Conservation (phyloP, 2,797 vertebrate genomes). For the Simalia tracyae region DNA sequence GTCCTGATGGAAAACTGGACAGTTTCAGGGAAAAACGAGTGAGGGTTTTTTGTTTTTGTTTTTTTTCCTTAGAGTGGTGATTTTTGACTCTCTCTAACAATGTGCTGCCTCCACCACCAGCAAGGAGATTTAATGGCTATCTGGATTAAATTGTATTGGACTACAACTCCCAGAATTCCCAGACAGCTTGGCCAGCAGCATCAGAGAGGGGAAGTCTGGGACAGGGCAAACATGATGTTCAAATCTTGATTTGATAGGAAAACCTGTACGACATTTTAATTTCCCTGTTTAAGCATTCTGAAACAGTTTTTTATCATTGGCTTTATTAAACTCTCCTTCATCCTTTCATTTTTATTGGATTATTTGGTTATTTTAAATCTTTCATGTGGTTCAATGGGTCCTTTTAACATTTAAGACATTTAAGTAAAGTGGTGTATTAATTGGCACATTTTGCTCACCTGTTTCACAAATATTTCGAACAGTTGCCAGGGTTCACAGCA, state of each 20-base stretch:
- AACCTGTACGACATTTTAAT: not conserved
- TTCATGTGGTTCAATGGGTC: not conserved
- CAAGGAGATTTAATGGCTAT: not conserved
- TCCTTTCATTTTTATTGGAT: not conserved
- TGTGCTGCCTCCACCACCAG: not conserved
- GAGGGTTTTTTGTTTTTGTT: not conserved
- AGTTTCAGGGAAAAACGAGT: not conserved
- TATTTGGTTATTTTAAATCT: not conserved
- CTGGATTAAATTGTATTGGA: not conserved
- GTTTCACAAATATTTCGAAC: not conserved
- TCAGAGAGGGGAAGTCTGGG: not conserved
- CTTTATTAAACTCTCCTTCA: not conserved
- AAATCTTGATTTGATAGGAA: not conserved
- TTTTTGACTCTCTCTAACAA: not conserved
- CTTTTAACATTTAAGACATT: not conserved
- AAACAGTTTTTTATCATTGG: not conserved
- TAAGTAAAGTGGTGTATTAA: not conserved
- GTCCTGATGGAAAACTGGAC: not conserved
- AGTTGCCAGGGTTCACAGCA: not conserved
- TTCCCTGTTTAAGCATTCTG: not conserved
- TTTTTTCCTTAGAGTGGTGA: not conserved
- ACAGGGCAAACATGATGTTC: not conserved
- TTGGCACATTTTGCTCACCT: not conserved
- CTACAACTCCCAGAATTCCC: not conserved
- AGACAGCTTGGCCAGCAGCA: not conserved